Percentiles rank a stretch among this genome's conserved stretches.
Conservation (phyloP, 2,888 invertebrate species). For the Torymus auratus region DNA sequence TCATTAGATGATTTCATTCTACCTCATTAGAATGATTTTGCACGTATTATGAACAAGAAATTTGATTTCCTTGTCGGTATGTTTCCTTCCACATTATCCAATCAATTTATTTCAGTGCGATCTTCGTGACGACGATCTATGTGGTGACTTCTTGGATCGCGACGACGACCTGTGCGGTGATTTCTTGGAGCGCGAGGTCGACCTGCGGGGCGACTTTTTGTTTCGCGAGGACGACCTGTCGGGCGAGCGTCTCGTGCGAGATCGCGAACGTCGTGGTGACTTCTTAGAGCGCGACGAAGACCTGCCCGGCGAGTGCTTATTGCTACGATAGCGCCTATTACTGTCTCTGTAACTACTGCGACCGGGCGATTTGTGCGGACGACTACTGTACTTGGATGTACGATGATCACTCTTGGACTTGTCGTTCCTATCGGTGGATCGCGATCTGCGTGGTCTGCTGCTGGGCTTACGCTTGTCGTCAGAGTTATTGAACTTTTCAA, state of each 20-base stretch:
- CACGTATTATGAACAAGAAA: slow-evolving; percentile 16
- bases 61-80: neutral
- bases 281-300: too few species aligned
- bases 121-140: slow-evolving; percentile 51
- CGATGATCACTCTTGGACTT: slow-evolving; percentile 43
- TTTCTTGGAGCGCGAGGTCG: too few species aligned
- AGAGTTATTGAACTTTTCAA: slow-evolving; percentile 4
- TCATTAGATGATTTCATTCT: too few species aligned
- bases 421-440: slow-evolving; percentile 32
- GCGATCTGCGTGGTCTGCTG: slow-evolving; percentile 29
- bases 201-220: too few species aligned
- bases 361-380: slow-evolving; percentile 46
- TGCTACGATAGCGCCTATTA: slow-evolving; percentile 40
- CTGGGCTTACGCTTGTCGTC: slow-evolving; percentile 35
- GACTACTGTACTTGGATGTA: slow-evolving; percentile 35
- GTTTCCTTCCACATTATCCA: slow-evolving; percentile 6
- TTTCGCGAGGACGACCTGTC: too few species aligned
- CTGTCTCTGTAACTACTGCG: slow-evolving; percentile 35
- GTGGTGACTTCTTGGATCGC: slow-evolving; percentile 27
- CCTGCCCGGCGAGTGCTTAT: neutral
- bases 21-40: slow-evolving; percentile 30
- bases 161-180: slow-evolving; percentile 38
- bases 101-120: slow-evolving; percentile 30
- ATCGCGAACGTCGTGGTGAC: too few species aligned
- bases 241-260: too few species aligned